Evolutionary conservation across 2,888 invertebrate genomes (phyloP).

Genomic region (Agrotis exclamationis): DNA sequence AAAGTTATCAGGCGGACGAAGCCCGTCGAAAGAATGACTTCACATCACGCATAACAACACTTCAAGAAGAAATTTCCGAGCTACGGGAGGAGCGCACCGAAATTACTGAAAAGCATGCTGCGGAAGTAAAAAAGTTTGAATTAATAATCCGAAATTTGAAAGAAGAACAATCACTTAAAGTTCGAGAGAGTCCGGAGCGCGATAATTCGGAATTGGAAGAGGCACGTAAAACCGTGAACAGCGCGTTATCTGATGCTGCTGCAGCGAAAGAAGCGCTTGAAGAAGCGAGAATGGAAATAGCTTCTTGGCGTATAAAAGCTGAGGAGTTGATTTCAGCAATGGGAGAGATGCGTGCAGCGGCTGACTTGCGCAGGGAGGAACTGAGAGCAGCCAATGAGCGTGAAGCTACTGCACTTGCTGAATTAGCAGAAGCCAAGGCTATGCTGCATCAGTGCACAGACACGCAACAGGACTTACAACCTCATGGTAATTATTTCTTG

Average conservation of each 20-base stretch:
- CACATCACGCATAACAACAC: constrained; percentile 74
- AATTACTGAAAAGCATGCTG: constrained; percentile 76
- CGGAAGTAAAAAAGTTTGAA: constrained; percentile 80
- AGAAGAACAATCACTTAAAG: constrained; percentile 78
- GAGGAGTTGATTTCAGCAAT: constrained; percentile 82
- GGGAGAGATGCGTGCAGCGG: constrained; percentile 79
- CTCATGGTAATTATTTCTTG: constrained; percentile 84
- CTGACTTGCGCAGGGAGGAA: constrained; percentile 82
- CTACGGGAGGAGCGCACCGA: constrained; percentile 81
- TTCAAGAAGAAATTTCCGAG: constrained; percentile 84
- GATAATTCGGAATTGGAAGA: constrained; percentile 84
- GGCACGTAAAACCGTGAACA: constrained; percentile 73
- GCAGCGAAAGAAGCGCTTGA: constrained; percentile 79
- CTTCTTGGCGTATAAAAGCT: constrained; percentile 81
- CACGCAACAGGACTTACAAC: constrained; percentile 78
- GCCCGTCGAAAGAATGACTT: constrained; percentile 77
- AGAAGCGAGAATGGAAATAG: constrained; percentile 76
- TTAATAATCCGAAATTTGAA: constrained; percentile 79
- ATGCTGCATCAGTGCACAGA: constrained; percentile 83
- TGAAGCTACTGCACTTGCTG: constrained; percentile 82
- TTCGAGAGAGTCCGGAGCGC: constrained; percentile 77
- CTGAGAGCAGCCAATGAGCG: constrained; percentile 80
- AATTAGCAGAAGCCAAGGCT: constrained; percentile 83
- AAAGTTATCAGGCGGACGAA: constrained; percentile 83
- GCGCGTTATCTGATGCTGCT: constrained; percentile 77